Evolutionary conservation across 1,140 invertebrate genomes (phyloP).

Genomic region (Orussus abietinus): DNA sequence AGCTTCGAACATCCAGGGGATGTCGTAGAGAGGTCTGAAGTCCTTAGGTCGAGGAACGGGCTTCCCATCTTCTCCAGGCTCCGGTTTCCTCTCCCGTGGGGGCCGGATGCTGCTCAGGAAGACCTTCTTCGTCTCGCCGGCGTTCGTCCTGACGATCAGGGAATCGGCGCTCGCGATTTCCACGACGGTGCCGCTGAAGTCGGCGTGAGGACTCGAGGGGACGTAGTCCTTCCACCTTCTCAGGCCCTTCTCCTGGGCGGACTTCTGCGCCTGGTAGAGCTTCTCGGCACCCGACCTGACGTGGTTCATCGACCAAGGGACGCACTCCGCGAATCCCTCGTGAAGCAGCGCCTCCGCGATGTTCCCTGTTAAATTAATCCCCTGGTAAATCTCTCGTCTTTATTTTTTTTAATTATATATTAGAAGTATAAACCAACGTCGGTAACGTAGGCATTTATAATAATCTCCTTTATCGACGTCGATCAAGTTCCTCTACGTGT

Average conservation of each 20-base stretch:
- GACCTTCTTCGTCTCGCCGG: slow-evolving; percentile 83
- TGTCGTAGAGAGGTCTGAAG: slow-evolving; percentile 89
- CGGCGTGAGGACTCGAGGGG: slow-evolving; percentile 63
- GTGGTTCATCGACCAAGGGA: slow-evolving; percentile 95
- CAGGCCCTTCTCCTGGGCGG: slow-evolving; percentile 82
- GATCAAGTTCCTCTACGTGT: too few relatives aligned
- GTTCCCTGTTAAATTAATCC: slow-evolving; percentile 68
- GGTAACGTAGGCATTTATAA: too few relatives aligned
- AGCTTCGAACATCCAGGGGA: slow-evolving; percentile 97
- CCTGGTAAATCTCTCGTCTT: too few relatives aligned
- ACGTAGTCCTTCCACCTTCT: slow-evolving; percentile 87
- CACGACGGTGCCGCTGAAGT: slow-evolving; percentile 80
- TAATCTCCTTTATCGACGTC: too few relatives aligned
- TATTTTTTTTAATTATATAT: too few relatives aligned
- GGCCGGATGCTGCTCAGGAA: slow-evolving; percentile 94
- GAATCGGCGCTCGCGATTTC: slow-evolving; percentile 94
- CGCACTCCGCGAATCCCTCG: slow-evolving; percentile 92
- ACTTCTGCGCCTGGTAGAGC: slow-evolving; percentile 77
- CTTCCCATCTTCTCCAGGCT: slow-evolving; percentile 62
- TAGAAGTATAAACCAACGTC: too few relatives aligned
- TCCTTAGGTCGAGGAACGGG: slow-evolving; percentile 59
- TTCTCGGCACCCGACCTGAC: slow-evolving; percentile 80
- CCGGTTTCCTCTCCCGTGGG: slow-evolving; percentile 57
- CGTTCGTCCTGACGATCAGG: slow-evolving; percentile 76
- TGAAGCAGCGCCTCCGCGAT: slow-evolving; percentile 89